Evolutionary conservation across 1,140 invertebrate genomes (phyloP).

Genomic region (Calephelis virginiensis): DNA sequence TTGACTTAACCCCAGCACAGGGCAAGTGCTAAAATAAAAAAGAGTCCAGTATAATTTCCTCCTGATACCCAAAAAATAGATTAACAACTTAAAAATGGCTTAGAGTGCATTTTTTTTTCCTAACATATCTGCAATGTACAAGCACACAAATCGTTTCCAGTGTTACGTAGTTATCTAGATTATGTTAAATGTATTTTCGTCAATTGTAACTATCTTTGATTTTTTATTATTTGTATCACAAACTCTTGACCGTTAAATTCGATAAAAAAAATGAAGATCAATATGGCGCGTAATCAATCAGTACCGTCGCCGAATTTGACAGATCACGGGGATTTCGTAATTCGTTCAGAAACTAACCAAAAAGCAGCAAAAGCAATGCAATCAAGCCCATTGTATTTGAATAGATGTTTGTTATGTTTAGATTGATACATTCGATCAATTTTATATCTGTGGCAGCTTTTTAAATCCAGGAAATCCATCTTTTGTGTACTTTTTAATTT

Average conservation of each 20-base stretch:
- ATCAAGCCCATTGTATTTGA: conserved; percentile 61
- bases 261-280: conserved; percentile 27
- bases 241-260: conserved; percentile 12
- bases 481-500: conserved; percentile 19
- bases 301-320: conserved; percentile 47
- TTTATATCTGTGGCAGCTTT: conserved; percentile 36
- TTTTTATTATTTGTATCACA: neutral
- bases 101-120: too few species aligned
- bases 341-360: conserved; percentile 45
- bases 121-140: too few species aligned
- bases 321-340: conserved; percentile 50
- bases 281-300: conserved; percentile 41
- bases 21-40: too few species aligned
- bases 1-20: too few species aligned
- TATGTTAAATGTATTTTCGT: too few species aligned
- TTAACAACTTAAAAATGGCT: too few species aligned
- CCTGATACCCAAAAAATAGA: too few species aligned
- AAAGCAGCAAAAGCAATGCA: conserved; percentile 46
- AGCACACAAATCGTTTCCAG: too few species aligned
- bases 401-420: conserved; percentile 50
- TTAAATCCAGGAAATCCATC: conserved; percentile 35
- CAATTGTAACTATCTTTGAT: too few species aligned
- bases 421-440: conserved; percentile 60
- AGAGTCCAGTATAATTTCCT: too few species aligned
- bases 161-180: too few species aligned